These are phyloP conservation scores for Drosophila subquinaria DNA, from an alignment of 2,888 invertebrate species.

Conservation along the genomic window DNA sequence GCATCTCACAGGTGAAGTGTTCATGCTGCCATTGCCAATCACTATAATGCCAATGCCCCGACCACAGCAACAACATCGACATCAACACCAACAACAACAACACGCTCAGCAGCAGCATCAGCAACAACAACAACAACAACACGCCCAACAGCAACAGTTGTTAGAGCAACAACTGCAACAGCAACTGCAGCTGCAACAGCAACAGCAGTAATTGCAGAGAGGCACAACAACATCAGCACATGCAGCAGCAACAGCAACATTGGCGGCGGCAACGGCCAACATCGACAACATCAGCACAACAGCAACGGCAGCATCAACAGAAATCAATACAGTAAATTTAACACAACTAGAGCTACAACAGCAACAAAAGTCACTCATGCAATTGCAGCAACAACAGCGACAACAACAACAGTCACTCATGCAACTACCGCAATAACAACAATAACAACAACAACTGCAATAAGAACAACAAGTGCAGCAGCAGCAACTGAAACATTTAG, in stretches of 20 bases:
- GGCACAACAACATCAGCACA: conserved; percentile 4
- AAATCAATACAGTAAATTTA: conserved; percentile 17
- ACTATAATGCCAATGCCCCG: conserved; percentile 62
- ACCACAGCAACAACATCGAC: conserved; percentile 25
- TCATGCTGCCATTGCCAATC: conserved; percentile 76
- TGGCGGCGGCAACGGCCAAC: conserved; percentile 27
- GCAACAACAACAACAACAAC: conserved; percentile 8
- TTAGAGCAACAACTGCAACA: conserved; percentile 23
- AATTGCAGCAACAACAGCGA: not conserved
- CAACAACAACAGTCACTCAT: not conserved
- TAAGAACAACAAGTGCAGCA: conserved; percentile 4
- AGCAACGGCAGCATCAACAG: conserved; percentile 28
- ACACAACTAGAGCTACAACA: conserved; percentile 15
- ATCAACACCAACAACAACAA: conserved; percentile 5
- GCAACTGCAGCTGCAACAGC: conserved; percentile 29
- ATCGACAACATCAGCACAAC: conserved; percentile 34
- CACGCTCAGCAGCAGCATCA: conserved; percentile 23
- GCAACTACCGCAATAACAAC: conserved; percentile 5
- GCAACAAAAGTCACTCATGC: not conserved
- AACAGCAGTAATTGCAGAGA: conserved; percentile 14
- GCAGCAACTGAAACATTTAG: no score
- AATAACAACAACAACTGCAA: not conserved
- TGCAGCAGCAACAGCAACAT: conserved; percentile 15
- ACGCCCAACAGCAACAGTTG: conserved; percentile 20
- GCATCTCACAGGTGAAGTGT: conserved; percentile 78